Conservation (phyloP, 2,113 vertebrate genomes). For the Urocitellus parryii region DNA sequence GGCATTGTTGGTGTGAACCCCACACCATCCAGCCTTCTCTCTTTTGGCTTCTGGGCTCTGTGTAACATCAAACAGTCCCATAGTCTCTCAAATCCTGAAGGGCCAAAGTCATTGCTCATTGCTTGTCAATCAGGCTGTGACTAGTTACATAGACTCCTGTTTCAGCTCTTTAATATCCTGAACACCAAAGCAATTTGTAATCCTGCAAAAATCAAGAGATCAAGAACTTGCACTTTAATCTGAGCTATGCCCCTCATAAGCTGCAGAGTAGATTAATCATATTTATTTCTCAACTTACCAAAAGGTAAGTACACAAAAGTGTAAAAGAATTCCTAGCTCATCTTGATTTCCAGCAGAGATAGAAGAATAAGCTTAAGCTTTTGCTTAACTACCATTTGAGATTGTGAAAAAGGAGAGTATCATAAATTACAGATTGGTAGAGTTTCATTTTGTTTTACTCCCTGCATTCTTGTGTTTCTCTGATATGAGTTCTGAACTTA, state of each 20-base stretch:
- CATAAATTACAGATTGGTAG: neutral
- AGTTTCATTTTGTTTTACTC: constrained; percentile 8
- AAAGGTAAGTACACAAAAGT: too few species aligned
- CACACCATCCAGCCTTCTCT: neutral
- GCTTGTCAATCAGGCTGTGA: neutral
- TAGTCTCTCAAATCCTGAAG: constrained; percentile 11
- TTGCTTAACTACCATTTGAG: neutral
- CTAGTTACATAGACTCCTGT: neutral
- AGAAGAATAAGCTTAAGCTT: neutral
- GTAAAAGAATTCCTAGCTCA: neutral
- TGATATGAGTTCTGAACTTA: neutral
- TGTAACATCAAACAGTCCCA: neutral
- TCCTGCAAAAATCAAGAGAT: constrained; percentile 39
- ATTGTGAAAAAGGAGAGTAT: neutral
- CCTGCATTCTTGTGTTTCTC: neutral
- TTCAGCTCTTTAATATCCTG: constrained; percentile 14
- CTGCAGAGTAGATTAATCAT: neutral
- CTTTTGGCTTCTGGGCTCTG: constrained; percentile 22
- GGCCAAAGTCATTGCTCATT: neutral
- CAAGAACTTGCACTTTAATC: neutral
- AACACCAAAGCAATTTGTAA: constrained; percentile 57
- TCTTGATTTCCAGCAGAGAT: neutral
- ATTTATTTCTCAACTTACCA: neutral
- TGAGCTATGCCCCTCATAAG: neutral
- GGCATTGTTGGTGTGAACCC: neutral